Base-by-base conservation (phyloP, 2,888 invertebrate genomes). In the Acanthosoma haemorrhoidale region DNA sequence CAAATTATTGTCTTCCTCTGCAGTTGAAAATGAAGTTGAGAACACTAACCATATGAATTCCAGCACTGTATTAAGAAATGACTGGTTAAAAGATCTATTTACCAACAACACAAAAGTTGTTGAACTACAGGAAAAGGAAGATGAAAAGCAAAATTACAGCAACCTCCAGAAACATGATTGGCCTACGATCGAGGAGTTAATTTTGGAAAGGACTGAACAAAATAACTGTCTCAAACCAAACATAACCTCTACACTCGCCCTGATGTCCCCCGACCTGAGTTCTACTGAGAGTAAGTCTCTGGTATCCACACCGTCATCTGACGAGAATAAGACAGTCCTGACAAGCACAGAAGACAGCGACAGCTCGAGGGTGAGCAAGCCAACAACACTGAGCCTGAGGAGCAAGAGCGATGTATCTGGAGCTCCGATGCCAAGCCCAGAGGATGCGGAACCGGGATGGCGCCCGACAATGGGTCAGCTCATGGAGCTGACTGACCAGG, bases 371-470 rank as follows among this genome's bases (percentile, higher is more conserved):
- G 39, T n/a, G 68, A 31, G 34, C 25, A 18, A 64, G 34, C 36
- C 36, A 6, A 38, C 18, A 16, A 25, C 13, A 13, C 3, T 36
- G 25, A 25, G 5, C 15, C 38, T 34, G 38, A 38, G 21, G 34
- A 25, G 4, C 2, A 38, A 38, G 34, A 25, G 4, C 2, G 61
- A 38, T 61, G 66, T 21, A 5, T 60, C 32, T 0, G 66, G 51
- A 8, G 73, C 58, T 16, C 73, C 73, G 4, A 74, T 74, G 74
- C 75, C 75, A 4, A 74, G 73, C 2, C 74, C 75, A 4, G 74
- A 75, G 64, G 75, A 75, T 63, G 74, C 72, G 15, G 75, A 74
- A 31, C 72, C 73, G 38, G 74, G 72, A 1, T 75, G 75, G 75
- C 60, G 74, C 39, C 75, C 75, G 1, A 74, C 75, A 2, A 74